phyloP scores from a whole-genome alignment of 2,113 vertebrate species.

The Oreamnos americanus region DNA sequence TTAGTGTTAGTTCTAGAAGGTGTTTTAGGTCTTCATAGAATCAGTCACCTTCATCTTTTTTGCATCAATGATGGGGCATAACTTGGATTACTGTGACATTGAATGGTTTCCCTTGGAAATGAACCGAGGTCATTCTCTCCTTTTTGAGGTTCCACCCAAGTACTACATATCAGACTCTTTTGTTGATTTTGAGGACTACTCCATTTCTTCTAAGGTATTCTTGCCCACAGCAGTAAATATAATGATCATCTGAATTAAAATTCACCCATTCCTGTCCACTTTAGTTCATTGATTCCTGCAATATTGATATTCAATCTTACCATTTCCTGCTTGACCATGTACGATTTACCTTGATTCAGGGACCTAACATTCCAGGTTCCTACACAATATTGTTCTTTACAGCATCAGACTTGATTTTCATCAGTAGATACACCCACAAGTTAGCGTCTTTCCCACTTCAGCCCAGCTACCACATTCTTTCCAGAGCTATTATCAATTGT shows the following conservation, averaged over 20 bases:
- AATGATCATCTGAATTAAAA: neutral
- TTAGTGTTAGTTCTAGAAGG: neutral
- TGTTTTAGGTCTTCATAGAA: neutral
- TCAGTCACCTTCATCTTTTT: neutral
- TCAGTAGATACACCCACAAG: neutral
- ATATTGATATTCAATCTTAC: neutral
- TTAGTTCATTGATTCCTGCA: neutral
- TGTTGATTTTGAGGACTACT: neutral
- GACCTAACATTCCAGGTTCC: neutral
- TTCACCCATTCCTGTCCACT: neutral
- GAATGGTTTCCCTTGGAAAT: neutral
- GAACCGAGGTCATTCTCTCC: accelerated
- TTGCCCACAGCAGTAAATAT: neutral
- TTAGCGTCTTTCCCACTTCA: neutral
- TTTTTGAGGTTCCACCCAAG: neutral
- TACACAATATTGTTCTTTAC: neutral
- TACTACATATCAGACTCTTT: neutral
- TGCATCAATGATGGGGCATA: neutral
- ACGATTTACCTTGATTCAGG: neutral
- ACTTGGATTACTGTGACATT: neutral
- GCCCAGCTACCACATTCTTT: neutral
- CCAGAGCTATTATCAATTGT: neutral
- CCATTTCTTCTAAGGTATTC: neutral
- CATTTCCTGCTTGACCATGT: neutral
- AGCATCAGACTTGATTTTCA: neutral